Evolutionary conservation across 2,113 vertebrate species (phyloP).

Genomic region (Tursiops truncatus): DNA sequence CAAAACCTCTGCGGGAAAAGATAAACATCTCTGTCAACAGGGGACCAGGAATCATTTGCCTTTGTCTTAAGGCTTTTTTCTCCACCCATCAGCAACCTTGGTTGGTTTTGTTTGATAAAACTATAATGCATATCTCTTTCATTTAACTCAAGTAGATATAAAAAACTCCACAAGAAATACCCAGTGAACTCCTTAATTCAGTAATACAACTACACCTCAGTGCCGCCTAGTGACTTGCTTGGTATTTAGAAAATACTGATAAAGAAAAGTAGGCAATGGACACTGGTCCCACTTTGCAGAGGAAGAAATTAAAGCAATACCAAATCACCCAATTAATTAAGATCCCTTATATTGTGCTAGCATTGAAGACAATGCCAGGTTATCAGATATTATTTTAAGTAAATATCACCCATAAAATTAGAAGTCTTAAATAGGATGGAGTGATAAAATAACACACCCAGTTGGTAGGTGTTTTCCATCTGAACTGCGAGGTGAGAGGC

Average conservation of each 20-base stretch:
- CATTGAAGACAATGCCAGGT: background rate
- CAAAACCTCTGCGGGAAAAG: slow-evolving; percentile 46
- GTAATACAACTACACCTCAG: background rate
- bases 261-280: background rate
- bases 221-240: background rate
- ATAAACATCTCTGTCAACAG: slow-evolving; percentile 44
- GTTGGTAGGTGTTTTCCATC: slow-evolving; percentile 90
- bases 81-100: background rate
- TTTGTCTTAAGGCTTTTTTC: background rate
- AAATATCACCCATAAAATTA: background rate
- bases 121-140: background rate
- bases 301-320: background rate
- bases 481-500: slow-evolving; percentile 69
- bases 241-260: background rate
- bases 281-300: background rate
- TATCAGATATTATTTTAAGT: background rate
- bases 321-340: background rate
- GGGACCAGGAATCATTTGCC: slow-evolving; percentile 27
- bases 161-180: background rate
- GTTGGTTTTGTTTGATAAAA: slow-evolving; percentile 23
- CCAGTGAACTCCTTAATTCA: background rate
- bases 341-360: background rate
- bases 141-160: background rate
- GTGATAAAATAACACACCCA: slow-evolving; percentile 81
- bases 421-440: background rate